A percentile compares a stretch with the other conserved stretches of the same genome.
Conservation (phyloP, 2,113 vertebrate species). For the Dromaius novaehollandiae region DNA sequence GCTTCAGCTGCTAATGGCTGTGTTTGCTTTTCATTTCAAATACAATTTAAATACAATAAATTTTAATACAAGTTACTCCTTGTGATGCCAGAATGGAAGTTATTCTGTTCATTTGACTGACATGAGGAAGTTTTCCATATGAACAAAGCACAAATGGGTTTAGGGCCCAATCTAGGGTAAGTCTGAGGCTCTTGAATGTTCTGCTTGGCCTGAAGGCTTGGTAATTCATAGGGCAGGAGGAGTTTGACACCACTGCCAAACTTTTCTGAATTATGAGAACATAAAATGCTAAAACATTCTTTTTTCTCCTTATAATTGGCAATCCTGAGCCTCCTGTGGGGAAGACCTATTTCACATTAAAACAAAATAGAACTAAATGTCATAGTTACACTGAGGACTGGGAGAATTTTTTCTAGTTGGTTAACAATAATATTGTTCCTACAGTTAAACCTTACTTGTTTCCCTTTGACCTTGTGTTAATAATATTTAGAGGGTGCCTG, state of each 20-base stretch:
- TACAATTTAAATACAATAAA: conserved; percentile 41
- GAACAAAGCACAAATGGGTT: background rate
- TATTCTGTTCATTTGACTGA: background rate
- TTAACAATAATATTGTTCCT: conserved; percentile 31
- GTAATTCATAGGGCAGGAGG: conserved; percentile 6
- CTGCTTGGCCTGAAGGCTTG: background rate
- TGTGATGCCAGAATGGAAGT: background rate
- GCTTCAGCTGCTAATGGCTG: background rate
- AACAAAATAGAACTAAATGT: conserved; percentile 26
- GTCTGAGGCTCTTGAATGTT: background rate
- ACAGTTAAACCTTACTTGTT: background rate
- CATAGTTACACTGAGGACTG: background rate
- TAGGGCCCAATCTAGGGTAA: background rate
- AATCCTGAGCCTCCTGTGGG: background rate
- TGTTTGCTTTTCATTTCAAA: background rate
- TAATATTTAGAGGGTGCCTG: background rate
- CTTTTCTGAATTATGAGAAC: conserved; percentile 28
- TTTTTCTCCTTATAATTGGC: conserved; percentile 27
- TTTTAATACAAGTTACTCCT: background rate
- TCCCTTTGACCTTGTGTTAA: background rate
- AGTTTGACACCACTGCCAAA: background rate
- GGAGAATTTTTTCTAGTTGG: background rate
- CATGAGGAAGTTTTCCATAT: background rate
- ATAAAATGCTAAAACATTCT: conserved; percentile 16
- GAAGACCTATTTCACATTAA: conserved; percentile 6